A percentile compares a stretch with the other conserved stretches of the same genome.
These are phyloP conservation scores for Macaria notata DNA, from an alignment of 2,888 invertebrate genomes.

Conservation along the genomic window DNA sequence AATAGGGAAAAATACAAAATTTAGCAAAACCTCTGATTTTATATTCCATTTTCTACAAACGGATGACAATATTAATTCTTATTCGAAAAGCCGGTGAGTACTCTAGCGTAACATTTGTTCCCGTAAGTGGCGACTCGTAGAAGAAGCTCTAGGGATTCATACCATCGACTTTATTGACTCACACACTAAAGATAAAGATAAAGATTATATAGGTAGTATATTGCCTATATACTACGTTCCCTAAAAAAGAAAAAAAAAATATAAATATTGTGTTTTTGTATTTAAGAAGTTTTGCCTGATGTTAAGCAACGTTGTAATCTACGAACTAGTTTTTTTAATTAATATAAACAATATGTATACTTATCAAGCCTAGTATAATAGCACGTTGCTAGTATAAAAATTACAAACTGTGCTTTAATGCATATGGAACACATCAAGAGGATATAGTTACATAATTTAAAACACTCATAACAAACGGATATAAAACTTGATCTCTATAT, in stretches of 20 bases:
- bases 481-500: constrained; percentile 42
- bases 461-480: constrained; percentile 1
- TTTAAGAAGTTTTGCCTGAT: neutral
- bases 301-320: no score
- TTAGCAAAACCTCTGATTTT: no score
- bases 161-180: constrained; percentile 51
- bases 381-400: no score
- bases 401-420: no score
- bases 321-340: no score
- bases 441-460: neutral
- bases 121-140: constrained; percentile 47
- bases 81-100: constrained; percentile 40
- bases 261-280: neutral
- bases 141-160: constrained; percentile 47
- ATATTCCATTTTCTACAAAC: constrained; percentile 6
- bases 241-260: neutral
- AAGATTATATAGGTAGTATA: no score
- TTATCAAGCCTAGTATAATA: no score
- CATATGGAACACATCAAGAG: no score
- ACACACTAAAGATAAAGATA: no score
- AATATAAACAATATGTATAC: no score
- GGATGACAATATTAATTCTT: constrained; percentile 37
- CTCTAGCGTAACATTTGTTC: constrained; percentile 50
- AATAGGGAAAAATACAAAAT: no score
- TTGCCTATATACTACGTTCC: neutral